Evolutionary conservation across 1,140 invertebrate genomes (phyloP).

Genomic region (Stegodyphus dumicola): DNA sequence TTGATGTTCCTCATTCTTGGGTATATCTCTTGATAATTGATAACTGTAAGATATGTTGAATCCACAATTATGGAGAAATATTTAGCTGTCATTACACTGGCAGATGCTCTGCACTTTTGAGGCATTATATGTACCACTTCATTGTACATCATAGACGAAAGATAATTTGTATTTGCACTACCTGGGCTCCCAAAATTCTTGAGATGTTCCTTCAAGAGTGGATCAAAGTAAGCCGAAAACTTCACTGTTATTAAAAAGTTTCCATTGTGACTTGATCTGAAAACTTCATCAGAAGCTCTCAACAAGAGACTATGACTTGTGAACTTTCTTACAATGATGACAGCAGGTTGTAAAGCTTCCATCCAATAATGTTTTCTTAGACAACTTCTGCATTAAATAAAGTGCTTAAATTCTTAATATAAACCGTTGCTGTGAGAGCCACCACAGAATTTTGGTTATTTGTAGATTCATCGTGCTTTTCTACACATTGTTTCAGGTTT

Average conservation of each 20-base stretch:
- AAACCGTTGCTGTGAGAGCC: background rate
- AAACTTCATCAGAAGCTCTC: background rate
- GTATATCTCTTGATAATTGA: slow-evolving; percentile 23
- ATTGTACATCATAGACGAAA: slow-evolving; percentile 3
- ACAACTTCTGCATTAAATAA: background rate
- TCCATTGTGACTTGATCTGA: slow-evolving; percentile 1
- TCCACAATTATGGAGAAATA: slow-evolving; percentile 68
- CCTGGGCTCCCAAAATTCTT: slow-evolving; percentile 13
- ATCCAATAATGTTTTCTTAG: background rate
- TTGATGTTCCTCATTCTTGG: background rate
- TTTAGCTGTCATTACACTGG: slow-evolving; percentile 57
- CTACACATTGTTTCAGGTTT: slow-evolving; percentile 22
- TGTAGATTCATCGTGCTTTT: background rate
- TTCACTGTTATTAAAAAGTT: slow-evolving; percentile 11
- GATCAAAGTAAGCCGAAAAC: slow-evolving; percentile 6
- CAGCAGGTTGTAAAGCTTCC: background rate
- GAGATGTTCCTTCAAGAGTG: slow-evolving; percentile 16
- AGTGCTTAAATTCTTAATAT: background rate
- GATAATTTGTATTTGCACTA: background rate
- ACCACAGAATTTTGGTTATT: background rate
- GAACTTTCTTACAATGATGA: background rate
- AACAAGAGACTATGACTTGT: background rate
- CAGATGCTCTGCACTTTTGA: slow-evolving; percentile 1
- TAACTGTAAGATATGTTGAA: slow-evolving; percentile 64
- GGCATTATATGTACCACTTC: slow-evolving; percentile 9